Evolutionary conservation across 2,888 invertebrate genomes (phyloP), one percentile per base, ranked within the genome.

Genomic region (Diarsia rubi): DNA sequence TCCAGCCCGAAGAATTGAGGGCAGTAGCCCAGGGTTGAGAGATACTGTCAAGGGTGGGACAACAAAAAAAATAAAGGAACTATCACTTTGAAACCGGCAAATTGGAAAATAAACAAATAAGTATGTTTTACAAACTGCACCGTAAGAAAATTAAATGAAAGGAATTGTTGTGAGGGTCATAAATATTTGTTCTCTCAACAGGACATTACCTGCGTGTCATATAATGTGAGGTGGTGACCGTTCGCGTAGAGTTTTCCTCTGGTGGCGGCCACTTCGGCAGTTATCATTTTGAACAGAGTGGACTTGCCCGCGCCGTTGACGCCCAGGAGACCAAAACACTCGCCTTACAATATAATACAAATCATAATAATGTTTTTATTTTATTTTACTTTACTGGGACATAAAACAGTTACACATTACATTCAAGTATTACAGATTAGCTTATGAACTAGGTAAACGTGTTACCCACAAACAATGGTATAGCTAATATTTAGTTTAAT

Each of bases 231-330:
- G 66, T 82, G 88, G 75, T 91, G 85, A 6, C 95, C 96, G 86
- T 96, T 94, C 44, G 96, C 96, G 87, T 91, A 94, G 31, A 97
- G 92, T 0, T 85, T 80, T 0, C 97, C 97, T 1, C 91, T 86
- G 0, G 97, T 97, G 81, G 96, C 86, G 27, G 91, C 92, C 78
- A 97, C 97, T 89, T 98, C 98, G 0, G 98, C 98, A 0, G 98
- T 98, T 69, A 99, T 94, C 98, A 98, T 98, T 92, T 98, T 97
- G 93, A 99, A 99, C 0, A 98, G 98, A 5, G 98, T 98, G 0
- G 98, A 98, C 93, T 98, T 98, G 12, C 98, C 98, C 0, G 98
- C 98, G 21, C 98, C 98, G 92, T 98, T 98, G n/a, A 98, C 98
- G 0, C 98, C 98, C 73, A 99, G 94, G 45, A 98, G 94, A 0